Conservation (phyloP, 1,140 invertebrate genomes). For the Zaprionus tsacasi region DNA sequence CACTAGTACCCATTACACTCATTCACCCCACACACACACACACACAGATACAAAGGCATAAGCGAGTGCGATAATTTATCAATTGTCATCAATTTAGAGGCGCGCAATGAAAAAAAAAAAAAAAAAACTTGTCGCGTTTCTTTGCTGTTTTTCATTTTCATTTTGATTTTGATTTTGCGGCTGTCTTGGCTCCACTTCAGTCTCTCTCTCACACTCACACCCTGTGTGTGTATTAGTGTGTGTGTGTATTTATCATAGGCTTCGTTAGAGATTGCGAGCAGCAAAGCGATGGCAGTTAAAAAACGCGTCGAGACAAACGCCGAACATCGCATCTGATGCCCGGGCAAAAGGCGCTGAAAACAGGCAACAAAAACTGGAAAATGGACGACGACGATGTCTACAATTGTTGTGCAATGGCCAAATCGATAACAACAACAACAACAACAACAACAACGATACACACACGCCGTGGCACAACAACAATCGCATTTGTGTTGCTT, state of each 20-base stretch:
- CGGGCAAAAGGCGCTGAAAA: slow-evolving; percentile 17
- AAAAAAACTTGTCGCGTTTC: slow-evolving; percentile 50
- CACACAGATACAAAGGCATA: slow-evolving; percentile 16
- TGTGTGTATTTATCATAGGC: slow-evolving; percentile 28
- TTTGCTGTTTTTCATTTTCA: slow-evolving; percentile 46
- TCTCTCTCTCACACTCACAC: slow-evolving; percentile 1
- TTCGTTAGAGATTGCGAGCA: slow-evolving; percentile 45
- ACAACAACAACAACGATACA: slow-evolving; percentile 49
- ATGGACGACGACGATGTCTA: slow-evolving; percentile 36
- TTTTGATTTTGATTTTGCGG: slow-evolving; percentile 44
- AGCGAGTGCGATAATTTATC: slow-evolving; percentile 72
- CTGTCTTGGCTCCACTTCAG: slow-evolving; percentile 41
- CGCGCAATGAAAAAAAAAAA: slow-evolving; percentile 11
- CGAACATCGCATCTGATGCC: slow-evolving; percentile 27
- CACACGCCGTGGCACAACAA: slow-evolving; percentile 64
- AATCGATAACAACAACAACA: slow-evolving; percentile 61
- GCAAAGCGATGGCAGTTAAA: slow-evolving; percentile 58
- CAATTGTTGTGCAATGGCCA: slow-evolving; percentile 73
- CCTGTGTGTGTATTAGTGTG: background rate
- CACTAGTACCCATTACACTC: slow-evolving; percentile 8
- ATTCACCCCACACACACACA: slow-evolving; percentile 13
- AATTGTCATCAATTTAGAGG: slow-evolving; percentile 80
- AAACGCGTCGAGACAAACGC: slow-evolving; percentile 57
- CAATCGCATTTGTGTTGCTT: slow-evolving; percentile 64
- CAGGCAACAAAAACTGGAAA: slow-evolving; percentile 20